Evolutionary conservation across 1,140 invertebrate species (phyloP).

Genomic region (Saccostrea glomerata): DNA sequence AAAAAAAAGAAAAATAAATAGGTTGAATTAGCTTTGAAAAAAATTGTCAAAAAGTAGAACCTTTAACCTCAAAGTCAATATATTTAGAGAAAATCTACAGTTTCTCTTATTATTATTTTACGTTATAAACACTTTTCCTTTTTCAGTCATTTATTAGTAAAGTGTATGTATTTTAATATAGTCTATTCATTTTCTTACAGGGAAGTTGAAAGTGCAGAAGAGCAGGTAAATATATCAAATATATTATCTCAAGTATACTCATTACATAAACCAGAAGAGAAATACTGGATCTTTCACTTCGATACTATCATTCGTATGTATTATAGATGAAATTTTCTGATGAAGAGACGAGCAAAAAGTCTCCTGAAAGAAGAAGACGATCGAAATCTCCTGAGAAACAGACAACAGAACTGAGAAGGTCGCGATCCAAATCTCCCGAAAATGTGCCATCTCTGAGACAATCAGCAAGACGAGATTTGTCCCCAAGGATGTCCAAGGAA

Average conservation of each 20-base stretch:
- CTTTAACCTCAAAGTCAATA: no score
- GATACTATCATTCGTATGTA: neutral
- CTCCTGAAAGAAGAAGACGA: constrained; percentile 7
- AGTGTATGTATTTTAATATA: no score
- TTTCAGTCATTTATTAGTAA: no score
- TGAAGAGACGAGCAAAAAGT: constrained; percentile 19
- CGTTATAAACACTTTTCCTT: no score
- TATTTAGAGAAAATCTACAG: no score
- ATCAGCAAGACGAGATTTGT: neutral
- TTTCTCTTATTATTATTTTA: no score
- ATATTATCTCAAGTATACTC: no score
- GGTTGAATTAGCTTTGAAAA: no score
- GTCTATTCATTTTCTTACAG: constrained; percentile 39
- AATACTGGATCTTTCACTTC: no score
- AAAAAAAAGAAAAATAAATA: no score
- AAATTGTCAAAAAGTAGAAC: no score
- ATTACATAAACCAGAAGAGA: no score
- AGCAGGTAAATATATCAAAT: constrained; percentile 19
- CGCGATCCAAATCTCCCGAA: constrained; percentile 1
- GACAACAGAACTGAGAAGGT: neutral
- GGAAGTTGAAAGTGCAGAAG: constrained; percentile 39
- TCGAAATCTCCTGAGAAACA: constrained; percentile 31
- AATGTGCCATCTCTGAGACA: neutral
- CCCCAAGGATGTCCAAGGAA: neutral
- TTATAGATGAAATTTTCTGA: constrained; percentile 36